Evolutionary conservation across 2,113 vertebrate genomes (phyloP), one percentile per base, ranked within the genome.

Genomic region (Xenus cinereus): DNA sequence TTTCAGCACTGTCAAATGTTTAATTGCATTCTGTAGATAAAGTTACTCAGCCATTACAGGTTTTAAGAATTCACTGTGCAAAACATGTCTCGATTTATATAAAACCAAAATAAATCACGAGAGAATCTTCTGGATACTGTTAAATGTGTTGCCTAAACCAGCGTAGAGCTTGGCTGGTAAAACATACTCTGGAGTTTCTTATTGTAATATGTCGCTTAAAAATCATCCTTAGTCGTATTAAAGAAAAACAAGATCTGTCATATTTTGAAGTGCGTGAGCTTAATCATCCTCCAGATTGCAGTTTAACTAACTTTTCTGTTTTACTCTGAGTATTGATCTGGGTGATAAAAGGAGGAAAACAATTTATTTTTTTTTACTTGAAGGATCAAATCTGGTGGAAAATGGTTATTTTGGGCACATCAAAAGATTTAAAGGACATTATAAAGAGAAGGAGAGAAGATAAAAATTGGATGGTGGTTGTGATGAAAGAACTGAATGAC

Each of bases 31-130:
- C 95, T 60, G 20, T 45, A 84, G 75, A 60, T 33, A 69, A 64
- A 91, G 46, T 89, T 96, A 87, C 12, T 85, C 88, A 93, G 39
- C 56, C 51, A 78, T 71, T 80, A 84, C 41, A 86, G 82, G 66
- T 95, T 97, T 76, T 50, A 94, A 79, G 54, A 94, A 94, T 95
- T 97, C 64, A 56, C 33, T 32, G 46, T 87, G 28, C 68, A 93
- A 89, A 96, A 92, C 7, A 16, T 90, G 23, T 77, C 41, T 8
- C 81, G 78, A 45, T 83, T 88, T 71, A 54, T 84, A 33, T 87
- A 75, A 89, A 94, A 59, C 17, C 13, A 35, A 73, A 83, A 73
- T 39, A 68, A 95, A 95, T 79, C 51, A 80, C 75, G 68, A 86
- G 35, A 94, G n/a, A 84, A 77, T 92, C 75, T 96, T 95, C 62